Conservation (phyloP, 2,113 vertebrate genomes). For the Macrotis lagotis region DNA sequence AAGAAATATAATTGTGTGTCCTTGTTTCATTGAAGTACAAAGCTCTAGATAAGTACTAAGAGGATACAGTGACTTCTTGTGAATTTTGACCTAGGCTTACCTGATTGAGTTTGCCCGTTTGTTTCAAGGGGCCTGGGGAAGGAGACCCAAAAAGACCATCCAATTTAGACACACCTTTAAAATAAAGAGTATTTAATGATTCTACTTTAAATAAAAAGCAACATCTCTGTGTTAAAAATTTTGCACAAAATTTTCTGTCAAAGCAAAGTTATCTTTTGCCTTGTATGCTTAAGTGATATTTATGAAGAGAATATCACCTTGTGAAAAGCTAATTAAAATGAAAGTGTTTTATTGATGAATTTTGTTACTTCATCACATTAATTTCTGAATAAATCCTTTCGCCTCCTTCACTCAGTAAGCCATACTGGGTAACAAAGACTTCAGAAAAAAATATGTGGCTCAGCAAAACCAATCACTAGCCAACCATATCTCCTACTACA, state of each 20-base stretch:
- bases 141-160: conserved; percentile 80
- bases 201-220: conserved; percentile 51
- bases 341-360: neutral
- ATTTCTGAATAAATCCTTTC: neutral
- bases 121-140: conserved; percentile 82
- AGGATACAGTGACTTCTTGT: neutral
- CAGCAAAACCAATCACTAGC: neutral
- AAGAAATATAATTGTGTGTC: neutral
- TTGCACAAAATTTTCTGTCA: conserved; percentile 20
- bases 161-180: conserved; percentile 83
- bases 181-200: conserved; percentile 57
- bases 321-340: neutral
- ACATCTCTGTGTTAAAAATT: conserved; percentile 7
- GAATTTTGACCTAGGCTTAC: conserved; percentile 77
- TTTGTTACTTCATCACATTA: neutral
- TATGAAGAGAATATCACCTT: neutral
- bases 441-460: neutral
- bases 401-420: neutral
- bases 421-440: neutral
- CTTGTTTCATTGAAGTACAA: neutral
- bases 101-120: conserved; percentile 84
- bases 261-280: neutral
- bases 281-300: neutral
- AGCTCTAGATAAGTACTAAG: neutral
- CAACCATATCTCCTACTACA: neutral